Evolutionary conservation across 2,113 vertebrate genomes (phyloP), one percentile per base, ranked within the genome.

Genomic region (Camelus bactrianus): DNA sequence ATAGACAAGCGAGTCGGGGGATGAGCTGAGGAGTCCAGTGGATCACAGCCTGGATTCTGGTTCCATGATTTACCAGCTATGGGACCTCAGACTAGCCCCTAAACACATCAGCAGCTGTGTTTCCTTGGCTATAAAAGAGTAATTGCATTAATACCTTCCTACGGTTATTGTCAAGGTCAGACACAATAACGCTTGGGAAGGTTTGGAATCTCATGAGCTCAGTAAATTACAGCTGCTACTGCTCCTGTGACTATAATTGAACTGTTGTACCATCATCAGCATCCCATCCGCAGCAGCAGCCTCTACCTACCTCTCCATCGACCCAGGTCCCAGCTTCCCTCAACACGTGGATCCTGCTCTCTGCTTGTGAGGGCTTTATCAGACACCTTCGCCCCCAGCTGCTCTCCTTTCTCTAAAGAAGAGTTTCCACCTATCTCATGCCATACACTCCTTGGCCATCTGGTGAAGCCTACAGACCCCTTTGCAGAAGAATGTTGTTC

Each of bases 201-300:
- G 48, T 64, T 76, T 16, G 17, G 67, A 65, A n/a, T 11, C 52
- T 50, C 4, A 56, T 16, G 54, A 62, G 52, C 19, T 50, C 19
- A 10, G 95, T 0, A 13, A 46, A 8, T 19, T 28, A 12, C 4
- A 60, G 42, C 60, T n/a, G 10, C 62, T 3, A 7, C 56, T 10
- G 6, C 19, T 13, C 10, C 4, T 2, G n/a, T 6, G 3, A 1
- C 42, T 13, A 1, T 1, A 20, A 22, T 6, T 0, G 2, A 6
- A 11, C 35, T 19, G 1, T 0, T 4, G 1, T 67, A 26, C 46
- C 4, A 2, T 17, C 19, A 1, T 13, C 77, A 2, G 1, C 6
- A 2, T 26, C 22, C 35, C 15, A 5, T 14, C 38, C 38, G 38
- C 83, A 32, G 11, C 73, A 1, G 26, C 19, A 0, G 2, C 32